Base-by-base conservation (phyloP, 2,113 vertebrate genomes). In the Microcebus griseorufus region DNA sequence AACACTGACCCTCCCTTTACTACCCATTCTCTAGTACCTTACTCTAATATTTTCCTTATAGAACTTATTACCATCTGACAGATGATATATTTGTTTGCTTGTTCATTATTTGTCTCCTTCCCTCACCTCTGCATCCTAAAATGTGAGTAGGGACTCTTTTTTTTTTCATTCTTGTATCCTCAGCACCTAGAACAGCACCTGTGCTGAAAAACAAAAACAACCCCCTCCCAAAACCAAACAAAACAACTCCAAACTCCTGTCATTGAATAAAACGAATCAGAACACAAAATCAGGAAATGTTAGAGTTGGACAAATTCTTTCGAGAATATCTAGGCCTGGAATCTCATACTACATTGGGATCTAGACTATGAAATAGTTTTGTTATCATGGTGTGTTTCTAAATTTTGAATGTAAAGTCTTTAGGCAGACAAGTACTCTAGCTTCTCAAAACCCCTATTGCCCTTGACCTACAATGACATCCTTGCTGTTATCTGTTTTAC, bases 401-500 rank as follows among this genome's bases (percentile, higher is more conserved):
- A 75, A 81, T 84, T 96, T 83, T 87, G 85, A 86, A 89, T 39
- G 17, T 93, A 75, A 90, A 95, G 75, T 62, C 39, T 86, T 94
- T 93, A 93, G 18, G 58, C 13, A 92, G 42, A 14, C 32, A 95
- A 80, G 25, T 79, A 89, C 27, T 88, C 14, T 69, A 53, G 67
- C 14, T 95, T 93, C 85, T 89, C 78, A 93, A 78, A 94, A 93
- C 58, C 18, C 8, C 37, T 85, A 37, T 81, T 93, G 79, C 34
- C 37, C 60, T 85, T 72, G 37, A 70, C 18, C 34, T 53, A 84
- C 62, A 93, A 97, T 29, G 37, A 81, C 27, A 84, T 45, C 5
- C 17, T 83, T 75, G 20, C 32, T 82, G 53, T 55, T 82, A 81
- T 84, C 48, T 95, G 22, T 78, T 95, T 90, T 80, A 51, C 22